phyloP scores from a whole-genome alignment of 2,888 invertebrate species.

The Drosophila planitibia region DNA sequence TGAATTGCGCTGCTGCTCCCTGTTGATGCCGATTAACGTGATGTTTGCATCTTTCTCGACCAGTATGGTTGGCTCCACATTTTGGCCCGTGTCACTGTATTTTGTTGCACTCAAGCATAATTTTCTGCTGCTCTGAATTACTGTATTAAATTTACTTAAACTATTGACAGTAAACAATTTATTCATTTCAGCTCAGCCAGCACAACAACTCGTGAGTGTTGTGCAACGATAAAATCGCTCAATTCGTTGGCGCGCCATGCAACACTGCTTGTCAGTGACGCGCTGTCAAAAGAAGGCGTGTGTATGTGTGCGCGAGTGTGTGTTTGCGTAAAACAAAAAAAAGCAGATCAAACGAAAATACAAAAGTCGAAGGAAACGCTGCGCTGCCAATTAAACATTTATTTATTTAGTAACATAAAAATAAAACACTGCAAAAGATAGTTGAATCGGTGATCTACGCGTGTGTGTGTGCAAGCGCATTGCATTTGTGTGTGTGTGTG shows the following conservation, averaged over 20 bases:
- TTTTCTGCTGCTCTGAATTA: conserved; percentile 16
- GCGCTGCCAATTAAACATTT: conserved; percentile 53
- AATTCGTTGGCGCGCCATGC: conserved; percentile 28
- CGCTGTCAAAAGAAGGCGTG: conserved; percentile 68
- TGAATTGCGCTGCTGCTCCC: conserved; percentile 93
- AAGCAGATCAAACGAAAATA: conserved; percentile 60
- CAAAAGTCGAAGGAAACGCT: conserved; percentile 37
- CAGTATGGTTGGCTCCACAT: conserved; percentile 79
- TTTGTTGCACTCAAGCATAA: conserved; percentile 23
- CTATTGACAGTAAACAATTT: conserved; percentile 47
- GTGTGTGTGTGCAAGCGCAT: conserved; percentile 42
- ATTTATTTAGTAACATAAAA: conserved; percentile 48
- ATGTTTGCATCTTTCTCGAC: conserved; percentile 88
- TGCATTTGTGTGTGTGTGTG: conserved; percentile 30
- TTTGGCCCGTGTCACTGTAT: conserved; percentile 7
- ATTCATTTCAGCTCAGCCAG: conserved; percentile 50
- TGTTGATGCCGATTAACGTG: conserved; percentile 93
- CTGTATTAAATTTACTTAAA: conserved; percentile 18
- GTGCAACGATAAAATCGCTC: conserved; percentile 36
- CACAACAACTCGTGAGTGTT: conserved; percentile 46
- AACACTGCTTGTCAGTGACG: conserved; percentile 61
- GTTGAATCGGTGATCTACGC: conserved; percentile 30
- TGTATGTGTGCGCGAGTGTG: conserved; percentile 56
- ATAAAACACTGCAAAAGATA: conserved; percentile 44
- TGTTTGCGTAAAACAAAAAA: conserved; percentile 58